Percentiles rank a stretch among this genome's conserved stretches.
phyloP scores from a whole-genome alignment of 2,113 vertebrate genomes.

The Pandion haliaetus region DNA sequence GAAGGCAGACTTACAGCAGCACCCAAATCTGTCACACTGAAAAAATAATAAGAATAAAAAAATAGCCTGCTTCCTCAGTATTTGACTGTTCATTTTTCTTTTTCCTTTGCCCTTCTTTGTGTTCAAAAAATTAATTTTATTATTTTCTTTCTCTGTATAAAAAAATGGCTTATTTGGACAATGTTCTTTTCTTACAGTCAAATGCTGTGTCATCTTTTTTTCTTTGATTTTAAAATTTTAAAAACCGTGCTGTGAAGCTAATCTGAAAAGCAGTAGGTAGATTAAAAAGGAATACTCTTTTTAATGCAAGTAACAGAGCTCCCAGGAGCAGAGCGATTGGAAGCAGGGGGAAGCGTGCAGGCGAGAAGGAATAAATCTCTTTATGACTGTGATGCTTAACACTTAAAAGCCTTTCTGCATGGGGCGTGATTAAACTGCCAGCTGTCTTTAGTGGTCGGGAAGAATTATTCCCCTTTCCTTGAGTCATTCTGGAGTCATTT shows the following conservation, averaged over 20 bases:
- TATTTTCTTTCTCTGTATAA: not conserved
- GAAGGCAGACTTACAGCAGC: not conserved
- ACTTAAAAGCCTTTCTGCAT: not conserved
- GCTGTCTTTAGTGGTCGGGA: not conserved
- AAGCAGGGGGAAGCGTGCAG: fast-evolving
- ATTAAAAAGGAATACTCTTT: not conserved
- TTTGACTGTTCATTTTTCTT: not conserved
- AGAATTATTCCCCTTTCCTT: not conserved
- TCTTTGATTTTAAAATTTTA: not conserved
- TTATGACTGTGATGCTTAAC: not conserved
- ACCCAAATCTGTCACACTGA: not conserved
- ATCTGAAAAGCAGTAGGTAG: not conserved
- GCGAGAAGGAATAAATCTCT: not conserved
- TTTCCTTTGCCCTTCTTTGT: not conserved
- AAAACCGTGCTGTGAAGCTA: not conserved
- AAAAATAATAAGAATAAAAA: not conserved
- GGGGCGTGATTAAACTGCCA: not conserved
- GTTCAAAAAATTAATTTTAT: not conserved
- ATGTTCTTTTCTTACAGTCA: not conserved
- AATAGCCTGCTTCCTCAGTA: not conserved
- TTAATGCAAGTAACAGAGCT: not conserved
- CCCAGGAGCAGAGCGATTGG: not conserved
- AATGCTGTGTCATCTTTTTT: not conserved
- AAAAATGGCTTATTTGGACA: not conserved
- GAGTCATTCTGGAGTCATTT: not conserved